phyloP scores from a whole-genome alignment of 1,140 invertebrate species.

The Drosophila elegans region DNA sequence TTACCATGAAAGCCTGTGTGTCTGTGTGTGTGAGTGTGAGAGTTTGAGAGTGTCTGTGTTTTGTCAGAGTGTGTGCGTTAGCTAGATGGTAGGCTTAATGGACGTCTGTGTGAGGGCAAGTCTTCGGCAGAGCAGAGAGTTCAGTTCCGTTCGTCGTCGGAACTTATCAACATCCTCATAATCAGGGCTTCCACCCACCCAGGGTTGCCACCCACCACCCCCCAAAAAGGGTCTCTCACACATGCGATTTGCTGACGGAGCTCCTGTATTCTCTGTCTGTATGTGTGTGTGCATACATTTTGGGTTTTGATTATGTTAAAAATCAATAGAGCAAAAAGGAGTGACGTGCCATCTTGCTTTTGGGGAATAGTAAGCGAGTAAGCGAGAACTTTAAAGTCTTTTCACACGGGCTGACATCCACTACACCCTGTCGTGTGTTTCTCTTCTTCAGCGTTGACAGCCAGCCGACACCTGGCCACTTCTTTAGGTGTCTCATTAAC shows the following conservation, averaged over 20 bases:
- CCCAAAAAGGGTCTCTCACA: slow-evolving; percentile 40
- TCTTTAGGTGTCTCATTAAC: slow-evolving; percentile 64
- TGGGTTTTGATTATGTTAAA: slow-evolving; percentile 84
- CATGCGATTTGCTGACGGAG: slow-evolving; percentile 61
- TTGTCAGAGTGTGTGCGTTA: slow-evolving; percentile 12
- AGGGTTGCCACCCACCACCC: slow-evolving; percentile 55
- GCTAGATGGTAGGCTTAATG: slow-evolving; percentile 49
- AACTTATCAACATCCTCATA: slow-evolving; percentile 83
- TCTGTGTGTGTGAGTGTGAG: slow-evolving; percentile 19
- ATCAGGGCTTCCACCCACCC: slow-evolving; percentile 57
- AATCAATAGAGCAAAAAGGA: slow-evolving; percentile 84
- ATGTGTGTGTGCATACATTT: slow-evolving; percentile 62
- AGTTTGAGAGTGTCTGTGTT: slow-evolving; percentile 9
- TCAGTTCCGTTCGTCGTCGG: slow-evolving; percentile 52
- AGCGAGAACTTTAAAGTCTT: slow-evolving; percentile 39
- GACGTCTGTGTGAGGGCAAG: slow-evolving; percentile 48
- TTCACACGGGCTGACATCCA: slow-evolving; percentile 4
- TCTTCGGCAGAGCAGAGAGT: slow-evolving; percentile 38
- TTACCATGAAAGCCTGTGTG: slow-evolving; percentile 32
- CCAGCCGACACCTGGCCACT: slow-evolving; percentile 50
- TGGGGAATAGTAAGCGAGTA: slow-evolving; percentile 9
- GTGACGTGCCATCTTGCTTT: slow-evolving; percentile 54
- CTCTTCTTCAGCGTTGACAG: slow-evolving; percentile 52
- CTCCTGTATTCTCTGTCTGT: slow-evolving; percentile 27
- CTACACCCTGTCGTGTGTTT: slow-evolving; percentile 46